These are phyloP conservation scores for Cydia strobilella DNA, from an alignment of 1,140 invertebrate species.

Conservation along the genomic window DNA sequence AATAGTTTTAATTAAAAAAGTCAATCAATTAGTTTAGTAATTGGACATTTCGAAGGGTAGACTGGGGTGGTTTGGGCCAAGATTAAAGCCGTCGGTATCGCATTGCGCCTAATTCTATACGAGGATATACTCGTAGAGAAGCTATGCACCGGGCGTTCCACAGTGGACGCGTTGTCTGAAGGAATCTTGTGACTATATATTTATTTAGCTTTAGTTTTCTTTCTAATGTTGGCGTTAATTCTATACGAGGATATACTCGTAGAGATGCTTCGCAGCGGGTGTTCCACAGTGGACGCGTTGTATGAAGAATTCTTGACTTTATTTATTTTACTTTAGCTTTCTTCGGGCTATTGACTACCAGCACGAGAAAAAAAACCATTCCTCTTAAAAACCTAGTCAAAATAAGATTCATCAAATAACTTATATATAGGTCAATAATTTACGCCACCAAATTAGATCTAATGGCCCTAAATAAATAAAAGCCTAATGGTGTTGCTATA, in stretches of 20 bases:
- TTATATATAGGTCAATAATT: too few species aligned
- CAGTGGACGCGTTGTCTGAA: constrained; percentile 45
- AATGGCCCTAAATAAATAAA: too few species aligned
- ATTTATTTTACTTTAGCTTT: neutral
- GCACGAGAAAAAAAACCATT: too few species aligned
- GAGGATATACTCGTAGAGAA: constrained; percentile 47
- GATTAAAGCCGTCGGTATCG: constrained; percentile 35
- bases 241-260: constrained; percentile 46
- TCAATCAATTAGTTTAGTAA: constrained; percentile 4
- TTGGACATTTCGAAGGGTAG: neutral
- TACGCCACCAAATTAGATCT: too few species aligned
- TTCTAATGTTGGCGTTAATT: constrained; percentile 42
- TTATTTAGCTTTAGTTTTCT: too few species aligned
- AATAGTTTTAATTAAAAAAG: neutral
- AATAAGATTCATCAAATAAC: too few species aligned
- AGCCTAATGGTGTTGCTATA: too few species aligned
- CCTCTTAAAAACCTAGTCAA: too few species aligned
- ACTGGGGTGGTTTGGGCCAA: constrained; percentile 8
- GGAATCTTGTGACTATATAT: neutral
- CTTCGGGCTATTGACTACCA: too few species aligned
- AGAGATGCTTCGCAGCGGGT: constrained; percentile 42
- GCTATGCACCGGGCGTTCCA: constrained; percentile 51
- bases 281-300: constrained; percentile 52
- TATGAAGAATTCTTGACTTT: neutral
- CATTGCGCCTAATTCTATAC: constrained; percentile 60